Conservation (phyloP, 2,113 vertebrate species). For the Eublepharis macularius region DNA sequence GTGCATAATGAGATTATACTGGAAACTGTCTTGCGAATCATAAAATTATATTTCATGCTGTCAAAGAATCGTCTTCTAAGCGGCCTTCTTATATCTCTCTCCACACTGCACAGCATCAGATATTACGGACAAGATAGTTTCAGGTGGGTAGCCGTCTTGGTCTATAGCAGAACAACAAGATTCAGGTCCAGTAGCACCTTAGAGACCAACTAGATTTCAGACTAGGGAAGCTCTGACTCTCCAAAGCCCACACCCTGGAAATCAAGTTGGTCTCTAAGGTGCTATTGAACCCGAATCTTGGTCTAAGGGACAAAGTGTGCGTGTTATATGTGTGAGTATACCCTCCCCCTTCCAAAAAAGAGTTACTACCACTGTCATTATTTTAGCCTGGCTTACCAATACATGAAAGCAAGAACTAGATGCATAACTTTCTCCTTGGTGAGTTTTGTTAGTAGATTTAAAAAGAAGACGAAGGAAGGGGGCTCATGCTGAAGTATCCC, state of each 20-base stretch:
- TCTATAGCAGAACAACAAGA: no score
- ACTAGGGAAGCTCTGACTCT: no score
- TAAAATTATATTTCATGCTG: conserved; percentile 84
- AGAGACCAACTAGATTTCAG: no score
- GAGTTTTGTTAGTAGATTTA: conserved; percentile 35
- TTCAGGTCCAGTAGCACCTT: no score
- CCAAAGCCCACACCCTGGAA: no score
- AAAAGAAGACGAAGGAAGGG: background rate
- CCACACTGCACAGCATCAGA: conserved; percentile 36
- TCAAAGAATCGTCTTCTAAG: conserved; percentile 75
- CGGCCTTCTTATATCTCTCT: conserved; percentile 70
- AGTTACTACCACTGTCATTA: background rate
- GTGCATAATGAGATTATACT: conserved; percentile 88
- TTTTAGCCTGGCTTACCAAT: background rate
- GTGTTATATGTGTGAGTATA: no score
- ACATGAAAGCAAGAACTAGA: background rate
- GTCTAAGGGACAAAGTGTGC: no score
- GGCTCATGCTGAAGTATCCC: background rate
- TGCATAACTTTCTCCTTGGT: conserved; percentile 4
- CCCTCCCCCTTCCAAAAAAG: no score
- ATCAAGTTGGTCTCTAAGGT: no score
- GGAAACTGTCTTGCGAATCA: conserved; percentile 84
- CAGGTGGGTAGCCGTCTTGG: no score
- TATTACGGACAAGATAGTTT: conserved; percentile 24
- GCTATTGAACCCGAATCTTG: no score